Conservation (phyloP, 1,140 invertebrate species). For the Drosophila santomea region DNA sequence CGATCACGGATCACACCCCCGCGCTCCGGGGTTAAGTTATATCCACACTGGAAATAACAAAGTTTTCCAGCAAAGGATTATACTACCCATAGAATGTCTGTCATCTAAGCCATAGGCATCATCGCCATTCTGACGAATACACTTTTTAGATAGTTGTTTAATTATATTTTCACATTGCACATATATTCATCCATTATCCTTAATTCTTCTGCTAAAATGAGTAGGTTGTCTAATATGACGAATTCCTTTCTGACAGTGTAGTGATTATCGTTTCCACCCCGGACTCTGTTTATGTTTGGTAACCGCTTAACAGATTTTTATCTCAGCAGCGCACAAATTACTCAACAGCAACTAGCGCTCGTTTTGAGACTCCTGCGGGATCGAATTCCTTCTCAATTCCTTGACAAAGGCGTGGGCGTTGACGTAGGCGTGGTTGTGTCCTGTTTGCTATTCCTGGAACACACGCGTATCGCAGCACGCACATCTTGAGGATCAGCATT, state of each 20-base stretch:
- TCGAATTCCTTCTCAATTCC: constrained; percentile 69
- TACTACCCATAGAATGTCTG: no score
- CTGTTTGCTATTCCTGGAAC: constrained; percentile 65
- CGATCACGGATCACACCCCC: constrained; percentile 44
- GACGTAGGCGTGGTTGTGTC: constrained; percentile 40
- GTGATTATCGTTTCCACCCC: not conserved
- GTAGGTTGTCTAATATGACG: no score
- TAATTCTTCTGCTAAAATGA: not conserved
- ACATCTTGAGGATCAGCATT: constrained; percentile 55
- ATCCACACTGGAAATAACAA: not conserved
- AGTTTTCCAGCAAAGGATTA: not conserved
- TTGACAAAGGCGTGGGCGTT: constrained; percentile 2
- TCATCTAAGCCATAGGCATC: no score
- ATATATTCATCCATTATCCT: not conserved
- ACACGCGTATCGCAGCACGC: constrained; percentile 79
- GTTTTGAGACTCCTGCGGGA: constrained; percentile 50
- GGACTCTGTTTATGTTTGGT: constrained; percentile 67
- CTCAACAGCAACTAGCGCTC: constrained; percentile 62
- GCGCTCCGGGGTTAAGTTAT: constrained; percentile 19
- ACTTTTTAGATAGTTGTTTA: no score
- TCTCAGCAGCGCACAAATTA: constrained; percentile 72
- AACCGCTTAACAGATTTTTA: constrained; percentile 80
- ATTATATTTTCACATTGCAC: no score
- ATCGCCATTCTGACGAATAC: no score
- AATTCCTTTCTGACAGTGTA: not conserved